These are phyloP conservation scores for Drosophila carrolli DNA, from an alignment of 1,140 invertebrate species.

Conservation along the genomic window DNA sequence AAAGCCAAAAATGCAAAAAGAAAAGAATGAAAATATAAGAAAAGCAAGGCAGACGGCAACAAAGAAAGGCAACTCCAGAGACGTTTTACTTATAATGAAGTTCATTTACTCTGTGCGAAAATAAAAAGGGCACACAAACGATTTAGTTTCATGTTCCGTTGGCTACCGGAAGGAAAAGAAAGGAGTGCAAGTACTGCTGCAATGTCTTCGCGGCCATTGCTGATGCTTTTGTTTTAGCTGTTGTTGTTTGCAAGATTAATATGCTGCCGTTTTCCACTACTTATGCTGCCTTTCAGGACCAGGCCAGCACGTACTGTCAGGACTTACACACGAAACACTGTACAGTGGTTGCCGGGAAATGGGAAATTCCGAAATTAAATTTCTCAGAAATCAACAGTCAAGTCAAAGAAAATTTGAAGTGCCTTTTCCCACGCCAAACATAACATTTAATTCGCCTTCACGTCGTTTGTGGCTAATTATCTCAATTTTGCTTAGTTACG, in stretches of 20 bases:
- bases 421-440: not conserved
- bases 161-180: conserved; percentile 27
- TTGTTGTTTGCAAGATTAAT: conserved; percentile 73
- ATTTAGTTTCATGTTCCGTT: conserved; percentile 66
- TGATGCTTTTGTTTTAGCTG: conserved; percentile 53
- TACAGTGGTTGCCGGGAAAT: not conserved
- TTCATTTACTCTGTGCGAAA: conserved; percentile 69
- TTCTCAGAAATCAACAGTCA: not conserved
- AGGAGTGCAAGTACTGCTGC: conserved; percentile 46
- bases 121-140: conserved; percentile 52
- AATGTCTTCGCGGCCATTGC: conserved; percentile 33
- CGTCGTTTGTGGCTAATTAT: not conserved
- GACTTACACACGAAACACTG: not conserved
- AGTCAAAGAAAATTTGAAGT: not conserved
- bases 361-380: too few relatives aligned
- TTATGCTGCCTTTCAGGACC: conserved; percentile 75
- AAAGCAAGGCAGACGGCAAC: conserved; percentile 1
- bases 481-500: not conserved
- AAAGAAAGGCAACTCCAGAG: conserved; percentile 15
- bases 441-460: not conserved
- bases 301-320: conserved; percentile 51
- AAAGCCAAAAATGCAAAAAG: conserved; percentile 33
- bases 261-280: conserved; percentile 78
- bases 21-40: conserved; percentile 9
- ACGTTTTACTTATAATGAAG: conserved; percentile 73